Percentiles rank a stretch among this genome's conserved stretches.
Evolutionary conservation across 2,888 invertebrate species (phyloP).

Genomic region (Philopedon plagiatum): DNA sequence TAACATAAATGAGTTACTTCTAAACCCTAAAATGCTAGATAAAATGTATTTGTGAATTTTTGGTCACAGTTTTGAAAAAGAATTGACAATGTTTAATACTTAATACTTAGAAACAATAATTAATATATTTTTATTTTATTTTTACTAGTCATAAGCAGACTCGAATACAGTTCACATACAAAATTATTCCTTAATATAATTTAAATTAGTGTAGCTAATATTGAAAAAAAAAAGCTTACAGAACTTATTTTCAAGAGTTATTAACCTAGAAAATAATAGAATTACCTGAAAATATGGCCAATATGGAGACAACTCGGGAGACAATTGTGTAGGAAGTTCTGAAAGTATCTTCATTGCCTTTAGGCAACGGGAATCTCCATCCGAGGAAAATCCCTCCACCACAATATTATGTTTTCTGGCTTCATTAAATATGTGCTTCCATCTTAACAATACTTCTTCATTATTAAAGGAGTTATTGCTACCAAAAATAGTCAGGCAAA

Average conservation of each 20-base stretch:
- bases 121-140: too few relatives aligned
- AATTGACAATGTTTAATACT: too few relatives aligned
- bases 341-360: not conserved
- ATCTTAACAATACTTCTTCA: not conserved
- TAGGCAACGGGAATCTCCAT: constrained; percentile 6
- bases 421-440: not conserved
- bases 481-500: not conserved
- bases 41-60: too few relatives aligned
- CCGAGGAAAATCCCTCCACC: constrained; percentile 5
- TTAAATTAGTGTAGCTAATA: not conserved
- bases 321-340: too few relatives aligned
- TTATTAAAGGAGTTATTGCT: not conserved
- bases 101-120: too few relatives aligned
- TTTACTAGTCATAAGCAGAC: too few relatives aligned
- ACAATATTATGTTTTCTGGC: not conserved
- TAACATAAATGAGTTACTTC: too few relatives aligned
- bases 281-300: not conserved
- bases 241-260: not conserved
- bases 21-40: too few relatives aligned
- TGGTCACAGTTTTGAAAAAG: too few relatives aligned
- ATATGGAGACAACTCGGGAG: not conserved
- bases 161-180: too few relatives aligned
- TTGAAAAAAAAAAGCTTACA: not conserved
- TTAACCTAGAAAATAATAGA: not conserved
- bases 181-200: not conserved